Evolutionary conservation across 2,888 invertebrate genomes (phyloP), one percentile per base, ranked within the genome.

Genomic region (Tholera decimalis): DNA sequence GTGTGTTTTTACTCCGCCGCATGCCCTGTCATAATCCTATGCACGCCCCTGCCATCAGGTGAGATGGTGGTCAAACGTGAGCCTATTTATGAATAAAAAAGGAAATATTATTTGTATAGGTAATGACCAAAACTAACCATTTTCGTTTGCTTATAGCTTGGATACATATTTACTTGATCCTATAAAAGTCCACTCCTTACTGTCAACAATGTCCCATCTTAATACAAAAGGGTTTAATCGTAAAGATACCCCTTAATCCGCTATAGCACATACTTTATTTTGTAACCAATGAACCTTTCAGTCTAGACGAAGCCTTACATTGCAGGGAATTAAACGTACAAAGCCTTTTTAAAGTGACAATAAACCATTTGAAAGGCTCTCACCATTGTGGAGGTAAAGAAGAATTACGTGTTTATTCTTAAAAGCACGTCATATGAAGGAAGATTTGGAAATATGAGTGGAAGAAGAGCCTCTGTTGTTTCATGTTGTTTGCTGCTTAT

Each of bases 241-340:
- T 57, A 64, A 73, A 71, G 35, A 65, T 65, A 60, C 60, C 55
- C 65, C 37, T 65, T 83, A 82, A 81, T 83, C 77, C 66, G 58
- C 20, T 39, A 58, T 47, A 63, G 65, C 68, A 65, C 46, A 65
- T 68, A 70, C 70, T 73, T 83, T 77, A 76, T 80, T 77, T 75
- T 80, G 82, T 76, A 77, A 73, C 78, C 81, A 73, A 70, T 81
- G 79, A 79, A 74, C 75, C 79, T 69, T 67, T 69, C 51, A 80
- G 92, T 93, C 92, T 93, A 92, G 92, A 92, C 93, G 92, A 93
- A 93, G 89, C 93, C 92, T 63, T 89, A 87, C 66, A 61, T 57
- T 70, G 59, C 70, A 65, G 74, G 80, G 87, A 80, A 88, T 91
- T 90, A 87, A 85, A 74, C 64, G 69, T 76, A 83, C 86, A 86